Base-by-base conservation (phyloP, 2,113 vertebrate genomes). In the Stegastes partitus region DNA sequence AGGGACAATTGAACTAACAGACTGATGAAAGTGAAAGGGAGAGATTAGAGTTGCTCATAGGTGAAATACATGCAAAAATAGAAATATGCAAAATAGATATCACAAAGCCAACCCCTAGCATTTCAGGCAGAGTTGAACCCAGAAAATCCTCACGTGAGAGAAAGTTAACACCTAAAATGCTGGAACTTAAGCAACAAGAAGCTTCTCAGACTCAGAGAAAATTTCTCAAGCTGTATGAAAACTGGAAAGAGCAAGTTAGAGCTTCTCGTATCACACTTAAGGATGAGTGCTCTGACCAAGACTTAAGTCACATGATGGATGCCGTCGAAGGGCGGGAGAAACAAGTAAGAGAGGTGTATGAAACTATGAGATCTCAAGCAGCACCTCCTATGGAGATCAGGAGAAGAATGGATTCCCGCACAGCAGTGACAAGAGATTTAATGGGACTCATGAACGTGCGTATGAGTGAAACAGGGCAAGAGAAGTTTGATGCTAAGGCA, bases 261-360 rank as follows among this genome's bases (percentile, higher is more conserved):
- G 9, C 39, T 4, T 11, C 55, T 50, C 4, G 1, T 2, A 22
- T 5, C 55, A 31, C 28, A 59, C 44, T 19, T 8, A 59, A 59
- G 0, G 14, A 21, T 47, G 53, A 57, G 16, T 50, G 26, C 3
- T 19, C 11, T 15, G n/a, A 59, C 5, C 1, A 25, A 37, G 39
- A 70, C 11, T 57, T 45, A 14, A 0, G 39, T 58, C 0, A 50
- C 2, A 59, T 50, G 56, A 61, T 71, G 68, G 56, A 37, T 18
- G 18, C n/a, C 23, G 44, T 34, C 49, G 55, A 71, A 25, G 44
- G 5, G 23, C 44, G 59, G 8, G 44, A 49, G 18, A 39, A 14
- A 34, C n/a, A 71, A 37, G 56, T 39, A 15, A 71, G 8, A 56
- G n/a, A 50, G 70, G 54, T 12, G 64, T 69, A 56, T 14, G 18